Conservation (phyloP, 2,113 vertebrate species). For the Cyphomyrus plagiostoma region DNA sequence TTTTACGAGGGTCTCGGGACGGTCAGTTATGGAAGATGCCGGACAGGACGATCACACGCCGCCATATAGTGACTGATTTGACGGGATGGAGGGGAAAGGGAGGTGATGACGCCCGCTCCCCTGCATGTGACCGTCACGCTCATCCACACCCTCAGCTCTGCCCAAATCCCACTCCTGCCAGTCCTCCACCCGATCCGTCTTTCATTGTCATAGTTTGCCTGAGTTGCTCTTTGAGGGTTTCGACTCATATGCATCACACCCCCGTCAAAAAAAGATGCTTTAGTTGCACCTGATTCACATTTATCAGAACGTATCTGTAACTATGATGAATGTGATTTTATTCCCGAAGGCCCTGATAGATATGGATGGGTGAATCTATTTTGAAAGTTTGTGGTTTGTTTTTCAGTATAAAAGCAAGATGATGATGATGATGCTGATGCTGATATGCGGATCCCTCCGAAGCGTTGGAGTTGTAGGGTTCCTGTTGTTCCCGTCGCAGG, state of each 20-base stretch:
- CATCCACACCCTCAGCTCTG: neutral
- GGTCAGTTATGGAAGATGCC: neutral
- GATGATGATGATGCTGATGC: neutral
- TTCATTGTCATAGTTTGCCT: neutral
- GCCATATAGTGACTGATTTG: neutral
- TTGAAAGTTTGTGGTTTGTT: neutral
- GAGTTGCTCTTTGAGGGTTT: neutral
- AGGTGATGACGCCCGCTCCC: neutral
- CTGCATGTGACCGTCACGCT: neutral
- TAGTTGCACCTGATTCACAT: neutral
- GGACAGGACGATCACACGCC: neutral
- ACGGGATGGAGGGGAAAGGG: neutral
- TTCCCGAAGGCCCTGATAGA: neutral
- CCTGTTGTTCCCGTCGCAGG: neutral
- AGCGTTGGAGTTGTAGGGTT: neutral
- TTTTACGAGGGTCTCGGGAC: neutral
- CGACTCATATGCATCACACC: neutral
- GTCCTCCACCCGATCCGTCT: neutral
- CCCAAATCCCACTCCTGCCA: neutral
- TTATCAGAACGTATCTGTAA: neutral
- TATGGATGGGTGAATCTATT: neutral
- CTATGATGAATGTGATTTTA: neutral
- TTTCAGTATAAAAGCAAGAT: neutral
- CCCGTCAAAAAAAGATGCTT: neutral
- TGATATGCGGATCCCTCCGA: neutral